Conservation (phyloP, 2,888 invertebrate species). For the Amiota mariae region DNA sequence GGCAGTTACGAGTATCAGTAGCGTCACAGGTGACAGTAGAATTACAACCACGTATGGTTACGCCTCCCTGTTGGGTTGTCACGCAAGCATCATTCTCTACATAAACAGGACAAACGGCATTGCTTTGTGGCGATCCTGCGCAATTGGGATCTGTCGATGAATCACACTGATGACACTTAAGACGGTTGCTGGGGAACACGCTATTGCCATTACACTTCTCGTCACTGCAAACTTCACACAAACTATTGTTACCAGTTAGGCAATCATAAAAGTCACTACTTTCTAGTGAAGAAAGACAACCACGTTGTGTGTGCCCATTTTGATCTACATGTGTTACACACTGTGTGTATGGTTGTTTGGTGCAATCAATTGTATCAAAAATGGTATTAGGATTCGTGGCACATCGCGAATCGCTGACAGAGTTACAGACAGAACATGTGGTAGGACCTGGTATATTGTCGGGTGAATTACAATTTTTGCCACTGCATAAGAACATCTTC, state of each 20-base stretch:
- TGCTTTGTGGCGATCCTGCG: slow-evolving; percentile 54
- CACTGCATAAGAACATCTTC: slow-evolving; percentile 59
- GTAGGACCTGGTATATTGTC: slow-evolving; percentile 47
- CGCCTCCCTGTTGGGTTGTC: slow-evolving; percentile 50
- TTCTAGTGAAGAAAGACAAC: slow-evolving; percentile 57
- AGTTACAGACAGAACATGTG: slow-evolving; percentile 61
- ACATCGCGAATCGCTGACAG: slow-evolving; percentile 57
- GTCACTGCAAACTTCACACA: slow-evolving; percentile 59
- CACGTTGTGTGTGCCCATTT: slow-evolving; percentile 62
- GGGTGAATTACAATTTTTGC: slow-evolving; percentile 59
- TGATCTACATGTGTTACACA: slow-evolving; percentile 62
- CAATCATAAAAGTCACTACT: slow-evolving; percentile 57
- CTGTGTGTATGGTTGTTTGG: slow-evolving; percentile 60
- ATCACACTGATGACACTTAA: slow-evolving; percentile 64
- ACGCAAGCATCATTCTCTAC: slow-evolving; percentile 59
- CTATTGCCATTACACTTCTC: slow-evolving; percentile 60
- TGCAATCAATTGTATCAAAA: slow-evolving; percentile 46
- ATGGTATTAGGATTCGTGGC: slow-evolving; percentile 68
- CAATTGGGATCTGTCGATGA: slow-evolving; percentile 55
- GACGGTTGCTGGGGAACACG: slow-evolving; percentile 59
- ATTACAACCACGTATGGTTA: slow-evolving; percentile 66
- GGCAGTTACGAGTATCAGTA: slow-evolving; percentile 56
- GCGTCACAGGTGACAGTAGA: slow-evolving; percentile 60
- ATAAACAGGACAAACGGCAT: slow-evolving; percentile 60
- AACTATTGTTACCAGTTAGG: slow-evolving; percentile 47